phyloP scores from a whole-genome alignment of 2,888 invertebrate genomes.

The Leptopterna dolabrata region DNA sequence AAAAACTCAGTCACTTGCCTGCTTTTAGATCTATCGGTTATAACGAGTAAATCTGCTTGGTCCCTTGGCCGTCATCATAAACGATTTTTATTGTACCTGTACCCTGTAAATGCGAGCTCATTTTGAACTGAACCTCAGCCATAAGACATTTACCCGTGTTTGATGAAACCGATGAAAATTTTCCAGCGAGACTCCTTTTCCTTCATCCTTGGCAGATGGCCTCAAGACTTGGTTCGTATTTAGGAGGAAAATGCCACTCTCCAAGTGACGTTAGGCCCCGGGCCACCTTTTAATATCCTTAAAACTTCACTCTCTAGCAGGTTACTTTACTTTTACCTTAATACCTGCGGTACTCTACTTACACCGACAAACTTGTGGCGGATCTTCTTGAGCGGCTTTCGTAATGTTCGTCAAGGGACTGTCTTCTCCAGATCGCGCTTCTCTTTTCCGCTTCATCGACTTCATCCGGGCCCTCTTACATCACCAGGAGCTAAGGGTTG shows the following conservation, averaged over 20 bases:
- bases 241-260: neutral
- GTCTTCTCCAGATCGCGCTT: neutral
- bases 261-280: neutral
- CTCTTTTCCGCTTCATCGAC: neutral
- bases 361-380: neutral
- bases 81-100: no score
- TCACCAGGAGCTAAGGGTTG: neutral
- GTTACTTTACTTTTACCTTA: neutral
- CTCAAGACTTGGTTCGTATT: neutral
- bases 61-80: no score
- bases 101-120: no score
- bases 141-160: no score
- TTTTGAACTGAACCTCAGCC: no score
- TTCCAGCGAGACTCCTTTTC: no score
- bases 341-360: neutral
- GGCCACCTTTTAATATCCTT: neutral
- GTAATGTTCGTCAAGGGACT: conserved; percentile 17
- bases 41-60: no score
- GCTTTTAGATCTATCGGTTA: no score
- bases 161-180: no score
- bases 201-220: neutral
- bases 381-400: neutral
- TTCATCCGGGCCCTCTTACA: neutral
- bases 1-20: no score
- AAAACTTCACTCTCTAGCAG: neutral